phyloP scores from a whole-genome alignment of 1,140 invertebrate species.

The Bombus pyrosoma region DNA sequence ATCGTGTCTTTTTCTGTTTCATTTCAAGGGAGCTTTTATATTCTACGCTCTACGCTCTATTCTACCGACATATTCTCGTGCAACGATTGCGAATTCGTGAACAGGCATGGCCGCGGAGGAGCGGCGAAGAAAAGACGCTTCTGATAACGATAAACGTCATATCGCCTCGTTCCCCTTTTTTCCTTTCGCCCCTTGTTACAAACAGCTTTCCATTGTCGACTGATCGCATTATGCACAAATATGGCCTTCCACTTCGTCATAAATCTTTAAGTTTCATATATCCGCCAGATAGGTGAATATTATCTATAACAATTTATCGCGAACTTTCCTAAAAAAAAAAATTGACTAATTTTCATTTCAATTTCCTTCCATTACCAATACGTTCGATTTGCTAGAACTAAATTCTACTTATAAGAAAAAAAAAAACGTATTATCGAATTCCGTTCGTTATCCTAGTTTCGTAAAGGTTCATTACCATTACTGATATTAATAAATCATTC shows the following conservation, averaged over 20 bases:
- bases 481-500: not conserved
- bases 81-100: conserved; percentile 63
- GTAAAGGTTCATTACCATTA: not conserved
- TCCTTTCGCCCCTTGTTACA: conserved; percentile 37
- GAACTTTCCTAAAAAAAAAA: not conserved
- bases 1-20: too few relatives aligned
- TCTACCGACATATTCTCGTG: conserved; percentile 66
- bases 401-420: too few relatives aligned
- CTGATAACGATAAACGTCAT: conserved; percentile 77
- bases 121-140: conserved; percentile 68
- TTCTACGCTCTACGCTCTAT: too few relatives aligned
- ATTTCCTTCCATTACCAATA: too few relatives aligned
- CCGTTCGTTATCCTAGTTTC: too few relatives aligned
- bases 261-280: not conserved
- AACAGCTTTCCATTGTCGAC: conserved; percentile 42
- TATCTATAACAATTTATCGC: not conserved
- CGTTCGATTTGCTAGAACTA: too few relatives aligned
- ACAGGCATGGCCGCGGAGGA: conserved; percentile 26
- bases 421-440: not conserved
- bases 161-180: conserved; percentile 67
- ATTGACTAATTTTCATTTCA: not conserved
- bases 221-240: conserved; percentile 51
- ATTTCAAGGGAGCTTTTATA: too few relatives aligned
- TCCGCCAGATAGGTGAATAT: too few relatives aligned
- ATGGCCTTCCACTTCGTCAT: conserved; percentile 48